Base-by-base conservation (phyloP, 2,113 vertebrate genomes). In the Semnornis frantzii region DNA sequence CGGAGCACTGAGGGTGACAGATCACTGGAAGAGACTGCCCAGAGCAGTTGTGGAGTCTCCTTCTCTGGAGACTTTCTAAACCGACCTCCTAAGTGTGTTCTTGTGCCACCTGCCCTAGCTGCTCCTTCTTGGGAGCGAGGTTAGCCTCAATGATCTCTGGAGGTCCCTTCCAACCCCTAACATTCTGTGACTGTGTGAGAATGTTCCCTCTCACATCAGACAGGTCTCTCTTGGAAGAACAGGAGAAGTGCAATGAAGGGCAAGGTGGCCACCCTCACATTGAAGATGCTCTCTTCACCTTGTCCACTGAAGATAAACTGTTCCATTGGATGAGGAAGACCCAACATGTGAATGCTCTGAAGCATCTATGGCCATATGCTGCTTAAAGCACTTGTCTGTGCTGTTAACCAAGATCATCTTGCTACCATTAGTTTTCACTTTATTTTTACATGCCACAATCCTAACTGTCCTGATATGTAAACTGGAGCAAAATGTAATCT, bases 191-290 rank as follows among this genome's bases (percentile, higher is more conserved):
- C 12, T 42, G 11, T 42, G 14, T 42, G 42, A 42, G 30, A 52
- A 39, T 9, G 59, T 17, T 90, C 72, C 44, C 25, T 52, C 68
- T 85, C 63, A 74, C 14, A 42, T 11, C 18, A 64, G 37, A n/a
- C 13, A 33, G 1, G 0, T 33, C 71, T 52, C 58, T 76, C n/a
- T 73, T 1, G 0, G 21, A 58, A 66, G 33, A 54, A 31, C 0
- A 1, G 34, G 57, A 69, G 34, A 48, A 15, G 15, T 27, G 59
- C 2, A 1, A 18, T n/a, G 44, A 27, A 82, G 37, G 10, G 15
- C 25, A 69, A 20, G 20, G 12, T 68, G 33, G 34, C 24, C 25
- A 57, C 28, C 19, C 58, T 52, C 6, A 0, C 0, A 2, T 16
- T 65, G 62, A 65, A 85, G n/a, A 28, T 44, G 31, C 7, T 44